Conservation (phyloP, 1,140 invertebrate species). For the Orius insidiosus region DNA sequence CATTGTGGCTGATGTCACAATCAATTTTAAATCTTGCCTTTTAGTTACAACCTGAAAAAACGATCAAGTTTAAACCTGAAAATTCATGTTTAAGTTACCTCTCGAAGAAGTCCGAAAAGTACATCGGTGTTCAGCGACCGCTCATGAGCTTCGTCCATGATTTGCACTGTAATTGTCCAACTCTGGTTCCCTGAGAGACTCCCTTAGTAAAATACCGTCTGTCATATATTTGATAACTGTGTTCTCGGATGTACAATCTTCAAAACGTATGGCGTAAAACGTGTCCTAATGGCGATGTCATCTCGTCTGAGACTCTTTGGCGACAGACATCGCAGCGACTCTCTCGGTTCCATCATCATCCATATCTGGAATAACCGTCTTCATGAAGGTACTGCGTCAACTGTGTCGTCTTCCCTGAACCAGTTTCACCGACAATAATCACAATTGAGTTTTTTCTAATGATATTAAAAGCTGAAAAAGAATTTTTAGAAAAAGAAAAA, state of each 20-base stretch:
- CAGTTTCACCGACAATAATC: constrained; percentile 97
- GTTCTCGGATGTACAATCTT: constrained; percentile 57
- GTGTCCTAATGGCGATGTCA: constrained; percentile 47
- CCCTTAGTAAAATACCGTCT: constrained; percentile 92
- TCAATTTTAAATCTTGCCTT: constrained; percentile 84
- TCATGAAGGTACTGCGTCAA: constrained; percentile 95
- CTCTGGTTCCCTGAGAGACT: constrained; percentile 95
- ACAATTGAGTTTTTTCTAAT: constrained; percentile 87
- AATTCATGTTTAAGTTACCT: too few relatives aligned
- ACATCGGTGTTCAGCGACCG: constrained; percentile 96
- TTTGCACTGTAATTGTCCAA: constrained; percentile 76
- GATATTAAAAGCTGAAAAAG: constrained; percentile 53
- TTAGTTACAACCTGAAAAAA: too few relatives aligned
- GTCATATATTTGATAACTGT: constrained; percentile 97
- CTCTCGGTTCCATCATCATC: constrained; percentile 52
- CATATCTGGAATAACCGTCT: constrained; percentile 73
- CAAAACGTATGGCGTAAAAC: constrained; percentile 55
- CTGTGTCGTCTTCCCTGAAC: constrained; percentile 96
- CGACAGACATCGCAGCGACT: constrained; percentile 67
- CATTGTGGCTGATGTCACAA: constrained; percentile 95
- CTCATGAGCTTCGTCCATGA: constrained; percentile 99
- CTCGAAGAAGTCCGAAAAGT: constrained; percentile 95
- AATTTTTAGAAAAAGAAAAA: constrained; percentile 51
- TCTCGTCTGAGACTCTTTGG: constrained; percentile 55
- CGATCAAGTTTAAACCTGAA: too few relatives aligned